These are phyloP conservation scores for Coelopa frigida DNA, from an alignment of 1,140 invertebrate genomes.

Conservation along the genomic window DNA sequence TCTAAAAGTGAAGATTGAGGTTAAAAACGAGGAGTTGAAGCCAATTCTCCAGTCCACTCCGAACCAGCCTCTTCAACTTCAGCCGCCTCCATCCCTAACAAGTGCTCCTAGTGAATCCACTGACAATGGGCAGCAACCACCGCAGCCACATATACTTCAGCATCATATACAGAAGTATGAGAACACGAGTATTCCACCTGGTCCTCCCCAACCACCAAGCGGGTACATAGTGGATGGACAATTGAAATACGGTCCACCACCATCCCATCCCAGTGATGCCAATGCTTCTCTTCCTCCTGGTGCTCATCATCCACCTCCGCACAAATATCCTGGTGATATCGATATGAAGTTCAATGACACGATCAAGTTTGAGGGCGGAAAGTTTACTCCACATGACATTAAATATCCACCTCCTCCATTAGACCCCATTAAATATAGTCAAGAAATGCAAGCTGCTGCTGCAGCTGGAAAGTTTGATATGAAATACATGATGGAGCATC, in stretches of 20 bases:
- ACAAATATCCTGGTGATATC: constrained; percentile 38
- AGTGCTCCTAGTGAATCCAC: too few relatives aligned
- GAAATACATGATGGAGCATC: constrained; percentile 41
- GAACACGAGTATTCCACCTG: too few relatives aligned
- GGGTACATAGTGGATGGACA: constrained; percentile 37
- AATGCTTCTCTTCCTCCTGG: constrained; percentile 2
- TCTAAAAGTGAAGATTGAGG: constrained; percentile 43
- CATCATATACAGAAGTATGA: too few relatives aligned
- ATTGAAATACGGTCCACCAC: constrained; percentile 29
- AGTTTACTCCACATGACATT: constrained; percentile 35
- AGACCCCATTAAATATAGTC: constrained; percentile 39
- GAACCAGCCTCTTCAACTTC: too few relatives aligned
- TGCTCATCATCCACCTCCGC: constrained; percentile 17
- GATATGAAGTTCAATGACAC: constrained; percentile 35
- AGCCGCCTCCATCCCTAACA: too few relatives aligned
- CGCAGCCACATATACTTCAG: constrained; percentile 3
- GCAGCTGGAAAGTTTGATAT: constrained; percentile 40
- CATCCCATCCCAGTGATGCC: constrained; percentile 11
- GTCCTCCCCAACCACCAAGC: constrained; percentile 20
- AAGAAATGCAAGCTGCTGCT: constrained; percentile 38
- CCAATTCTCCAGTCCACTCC: not conserved
- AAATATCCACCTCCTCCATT: constrained; percentile 37
- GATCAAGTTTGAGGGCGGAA: constrained; percentile 25
- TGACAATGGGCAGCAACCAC: not conserved
- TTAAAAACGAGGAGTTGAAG: constrained; percentile 39